Conservation (phyloP, 2,888 invertebrate genomes). For the Andrena bucephala region DNA sequence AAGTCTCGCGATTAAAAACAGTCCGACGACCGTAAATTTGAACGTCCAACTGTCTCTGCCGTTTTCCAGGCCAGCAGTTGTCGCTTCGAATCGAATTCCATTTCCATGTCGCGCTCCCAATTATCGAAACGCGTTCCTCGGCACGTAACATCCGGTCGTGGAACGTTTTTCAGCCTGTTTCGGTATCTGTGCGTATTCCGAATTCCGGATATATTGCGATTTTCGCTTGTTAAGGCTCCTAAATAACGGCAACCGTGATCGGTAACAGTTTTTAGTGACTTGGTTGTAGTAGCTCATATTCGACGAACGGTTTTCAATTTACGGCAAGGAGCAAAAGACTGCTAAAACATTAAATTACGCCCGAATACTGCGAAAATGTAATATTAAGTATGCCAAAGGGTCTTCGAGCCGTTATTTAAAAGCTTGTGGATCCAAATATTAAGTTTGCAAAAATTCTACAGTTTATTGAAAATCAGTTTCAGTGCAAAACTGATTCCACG, state of each 20-base stretch:
- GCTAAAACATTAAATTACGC: too few species aligned
- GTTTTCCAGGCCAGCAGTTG: constrained; percentile 1
- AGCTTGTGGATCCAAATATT: too few species aligned
- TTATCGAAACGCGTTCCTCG: constrained; percentile 31
- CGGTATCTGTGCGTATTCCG: constrained; percentile 4
- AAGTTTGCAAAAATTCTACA: too few species aligned
- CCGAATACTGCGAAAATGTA: too few species aligned
- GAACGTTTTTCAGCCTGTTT: constrained; percentile 11
- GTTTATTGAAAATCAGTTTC: too few species aligned
- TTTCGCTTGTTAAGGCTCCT: constrained; percentile 45
- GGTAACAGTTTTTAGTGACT: constrained; percentile 33
- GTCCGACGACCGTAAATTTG: neutral
- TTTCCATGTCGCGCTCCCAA: constrained; percentile 28
- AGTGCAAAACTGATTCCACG: too few species aligned
- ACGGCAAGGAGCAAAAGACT: too few species aligned
- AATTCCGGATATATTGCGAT: constrained; percentile 24
- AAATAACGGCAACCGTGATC: constrained; percentile 35
- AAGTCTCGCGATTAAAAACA: neutral
- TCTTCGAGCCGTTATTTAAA: too few species aligned
- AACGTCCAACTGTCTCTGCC: neutral
- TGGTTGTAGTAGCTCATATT: too few species aligned
- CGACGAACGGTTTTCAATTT: too few species aligned
- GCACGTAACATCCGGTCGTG: constrained; percentile 20
- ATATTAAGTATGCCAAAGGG: too few species aligned
- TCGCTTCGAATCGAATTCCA: constrained; percentile 17